Evolutionary conservation across 2,888 invertebrate genomes (phyloP), one percentile per base, ranked within the genome.

Genomic region (Celastrina argiolus): DNA sequence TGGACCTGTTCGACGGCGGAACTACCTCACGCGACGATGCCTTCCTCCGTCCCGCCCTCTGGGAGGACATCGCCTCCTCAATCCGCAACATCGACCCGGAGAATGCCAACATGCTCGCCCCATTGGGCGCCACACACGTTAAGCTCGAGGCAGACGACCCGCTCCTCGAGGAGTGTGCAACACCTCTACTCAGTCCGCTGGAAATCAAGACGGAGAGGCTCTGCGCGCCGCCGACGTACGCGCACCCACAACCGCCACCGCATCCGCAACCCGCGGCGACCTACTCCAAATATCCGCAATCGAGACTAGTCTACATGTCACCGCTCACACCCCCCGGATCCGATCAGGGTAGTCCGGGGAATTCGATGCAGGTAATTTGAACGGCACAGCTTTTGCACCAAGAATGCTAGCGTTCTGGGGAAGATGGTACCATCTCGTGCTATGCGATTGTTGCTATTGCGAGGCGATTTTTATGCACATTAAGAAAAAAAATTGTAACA

Each of bases 61-160:
- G 97, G 97, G 97, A 97, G 88, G 97, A 97, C 91, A 97, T 97
- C 82, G 95, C 97, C 72, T 96, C 96, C 83, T 96, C 96, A 79
- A 96, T 97, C 86, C 94, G 96, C 82, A 97, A 97, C 85, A 95
- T 97, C 80, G 97, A 97, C 83, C 96, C 97, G 34, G 97, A 97
- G 84, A 97, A 97, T 82, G 96, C 97, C 66, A 95, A 96, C 78
- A 96, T 97, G 96, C 90, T 97, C 75, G 94, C 95, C 71, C 92
- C 94, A 66, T 86, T 94, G 74, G 83, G 93, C 77, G 85, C 90
- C 65, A 92, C 93, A 3, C 96, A 96, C 82, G 95, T 96, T 75
- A 96, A 96, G 85, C 92, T 96, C 83, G 96, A 96, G 85, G 94
- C 95, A 67, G 94, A 95, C 74, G 91, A 90, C 63, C 82, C 81